Base-by-base conservation (phyloP, 1,140 invertebrate species). In the Papilio aristodemus region DNA sequence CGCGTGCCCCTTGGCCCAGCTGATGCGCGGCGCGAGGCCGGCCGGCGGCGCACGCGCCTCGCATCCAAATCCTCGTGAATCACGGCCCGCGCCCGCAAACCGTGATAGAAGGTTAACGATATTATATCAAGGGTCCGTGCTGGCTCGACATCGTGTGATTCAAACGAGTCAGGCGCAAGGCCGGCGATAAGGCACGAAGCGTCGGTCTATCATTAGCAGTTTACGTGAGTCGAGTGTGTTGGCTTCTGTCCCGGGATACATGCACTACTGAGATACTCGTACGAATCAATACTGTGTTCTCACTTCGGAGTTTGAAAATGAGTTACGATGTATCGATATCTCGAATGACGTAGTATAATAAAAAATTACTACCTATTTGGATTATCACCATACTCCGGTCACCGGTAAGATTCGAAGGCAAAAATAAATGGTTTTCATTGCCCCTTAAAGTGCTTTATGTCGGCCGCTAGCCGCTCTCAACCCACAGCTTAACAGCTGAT, bases 31-130 rank as follows among this genome's bases (percentile, higher is more conserved):
- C 75, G 70, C 77, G 75, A 83, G 80, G 78, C 71, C 76, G 54
- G 43, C 54, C 72, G 71, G 71, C 80, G 72, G 77, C 70, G 68
- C 58, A 79, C 81, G 79, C 80, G 71, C 19, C 39, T 8, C 17
- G 81, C 77, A 83, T 83, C 81, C 81, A 79, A 83, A 83, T 78
- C 74, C 60, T 68, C 63, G 69, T 80, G 78, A 77, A 75, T 79
- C 81, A 83, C 72, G 59, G 59, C 68, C 57, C 71, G 72, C 71
- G 71, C 67, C 69, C 69, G 64, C 78, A 67, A 37, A 58, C 63
- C 25, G 67, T 38, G 50, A 19, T 19, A 59, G 69, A 77, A 82
- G 80, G 80, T 78, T 77, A 77, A 82, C 75, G 68, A 68, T 76
- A 54, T 66, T 60, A 67, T 69, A 69, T 43, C 59, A 67, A 62